Evolutionary conservation across 2,888 invertebrate species (phyloP), one percentile per base, ranked within the genome.

Genomic region (Tridacna gigas): DNA sequence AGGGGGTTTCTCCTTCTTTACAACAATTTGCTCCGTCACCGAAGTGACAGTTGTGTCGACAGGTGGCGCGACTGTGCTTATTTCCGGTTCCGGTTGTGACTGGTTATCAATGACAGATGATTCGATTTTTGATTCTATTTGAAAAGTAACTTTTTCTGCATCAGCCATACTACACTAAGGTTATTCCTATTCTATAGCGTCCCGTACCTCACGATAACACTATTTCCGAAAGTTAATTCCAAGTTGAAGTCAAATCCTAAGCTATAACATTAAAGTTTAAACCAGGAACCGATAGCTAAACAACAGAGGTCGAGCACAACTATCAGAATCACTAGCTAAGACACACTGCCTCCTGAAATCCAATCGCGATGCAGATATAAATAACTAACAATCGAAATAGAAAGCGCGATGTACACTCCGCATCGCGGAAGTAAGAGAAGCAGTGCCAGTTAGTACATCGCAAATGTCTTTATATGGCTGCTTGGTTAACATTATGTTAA

Each of bases 21-120:
- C 71, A 26, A 71, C 71, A 12, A 71, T 26, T 37, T 71, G 71
- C 51, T 80, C 79, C 37, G 84, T 82, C 51, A 88, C 89, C 48
- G 85, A 63, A 48, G 88, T 90, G 47, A 90, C 89, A 47, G 84
- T 83, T 26, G 82, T 73, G 60, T 85, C 87, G 28, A 73, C 56
- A 63, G 80, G 84, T 65, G 89, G 89, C 45, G 86, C 85, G 22
- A 84, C 83, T 48, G 84, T 56, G 37, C 65, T 78, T 25, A 77
- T 63, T 84, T 82, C 87, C 60, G 79, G 71, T 79, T 77, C 66
- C 67, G 60, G 71, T 66, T 76, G 73, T 15, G 75, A n/a, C 22
- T 22, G 45, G 20, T 48, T 45, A 20, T 67, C 67, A 28, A 45
- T 45, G n/a, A 37, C 67, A 67, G 67, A 45, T 67, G 26, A 37